Conservation (phyloP, 2,888 invertebrate genomes). For the Sisyra nigra region DNA sequence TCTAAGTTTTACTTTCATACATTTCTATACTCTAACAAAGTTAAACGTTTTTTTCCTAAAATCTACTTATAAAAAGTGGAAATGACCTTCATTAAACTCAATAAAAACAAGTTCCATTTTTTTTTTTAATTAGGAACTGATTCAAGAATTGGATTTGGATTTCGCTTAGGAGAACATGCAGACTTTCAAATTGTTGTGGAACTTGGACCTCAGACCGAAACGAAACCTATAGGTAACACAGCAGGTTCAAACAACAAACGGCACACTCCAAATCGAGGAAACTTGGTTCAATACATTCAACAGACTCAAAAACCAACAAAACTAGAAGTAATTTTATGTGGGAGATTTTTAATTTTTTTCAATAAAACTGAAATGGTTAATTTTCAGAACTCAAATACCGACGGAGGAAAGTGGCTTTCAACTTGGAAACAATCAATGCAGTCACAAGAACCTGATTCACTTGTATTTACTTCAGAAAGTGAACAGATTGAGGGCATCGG, state of each 20-base stretch:
- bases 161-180: slow-evolving; percentile 63
- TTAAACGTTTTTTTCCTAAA: too few relatives aligned
- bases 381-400: slow-evolving; percentile 29
- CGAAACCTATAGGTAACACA: slow-evolving; percentile 43
- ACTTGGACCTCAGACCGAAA: slow-evolving; percentile 62
- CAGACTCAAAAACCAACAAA: slow-evolving; percentile 9
- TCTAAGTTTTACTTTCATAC: background rate
- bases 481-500: slow-evolving; percentile 23
- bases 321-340: slow-evolving; percentile 9
- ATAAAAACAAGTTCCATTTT: background rate
- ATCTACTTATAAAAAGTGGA: background rate
- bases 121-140: slow-evolving; percentile 48
- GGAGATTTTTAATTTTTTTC: slow-evolving; percentile 6
- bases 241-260: slow-evolving; percentile 23
- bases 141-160: slow-evolving; percentile 63
- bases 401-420: slow-evolving; percentile 38
- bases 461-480: slow-evolving; percentile 8
- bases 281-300: background rate
- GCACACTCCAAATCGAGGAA: slow-evolving; percentile 22
- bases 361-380: slow-evolving; percentile 6
- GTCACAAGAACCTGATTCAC: background rate
- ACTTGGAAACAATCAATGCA: slow-evolving; percentile 42
- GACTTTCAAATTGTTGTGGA: slow-evolving; percentile 65
- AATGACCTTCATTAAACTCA: background rate
- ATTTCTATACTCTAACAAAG: too few relatives aligned